A percentile compares a stretch with the other conserved stretches of the same genome.
These are phyloP conservation scores for Lepeophtheirus nordmannii DNA, from an alignment of 2,888 invertebrate species.

Conservation along the genomic window DNA sequence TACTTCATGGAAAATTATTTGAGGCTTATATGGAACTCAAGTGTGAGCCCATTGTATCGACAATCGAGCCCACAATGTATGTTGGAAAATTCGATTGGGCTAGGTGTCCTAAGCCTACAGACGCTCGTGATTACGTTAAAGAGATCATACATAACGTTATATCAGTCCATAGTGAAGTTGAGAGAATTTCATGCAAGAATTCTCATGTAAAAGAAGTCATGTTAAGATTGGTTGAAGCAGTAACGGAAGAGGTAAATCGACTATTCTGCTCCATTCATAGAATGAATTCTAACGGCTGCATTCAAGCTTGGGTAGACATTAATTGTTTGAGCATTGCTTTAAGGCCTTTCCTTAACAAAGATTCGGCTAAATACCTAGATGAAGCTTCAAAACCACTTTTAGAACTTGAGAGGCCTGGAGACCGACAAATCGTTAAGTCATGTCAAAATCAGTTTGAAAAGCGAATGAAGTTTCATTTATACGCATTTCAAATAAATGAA, in stretches of 20 bases:
- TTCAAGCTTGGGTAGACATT: constrained; percentile 24
- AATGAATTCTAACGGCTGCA: constrained; percentile 17
- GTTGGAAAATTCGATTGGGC: constrained; percentile 74
- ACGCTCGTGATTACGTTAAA: constrained; percentile 68
- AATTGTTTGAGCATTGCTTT: constrained; percentile 8
- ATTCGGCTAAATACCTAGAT: not conserved
- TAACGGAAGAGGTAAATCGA: constrained; percentile 77
- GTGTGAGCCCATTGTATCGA: constrained; percentile 78
- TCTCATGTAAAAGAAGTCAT: constrained; percentile 46
- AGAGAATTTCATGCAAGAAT: constrained; percentile 36
- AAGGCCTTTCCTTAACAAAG: constrained; percentile 12
- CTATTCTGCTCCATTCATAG: constrained; percentile 56
- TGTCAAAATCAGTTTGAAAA: constrained; percentile 6
- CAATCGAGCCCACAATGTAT: constrained; percentile 90
- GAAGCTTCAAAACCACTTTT: constrained; percentile 20
- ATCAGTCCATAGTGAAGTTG: constrained; percentile 40
- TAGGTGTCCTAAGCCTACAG: constrained; percentile 49
- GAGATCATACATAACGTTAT: constrained; percentile 39
- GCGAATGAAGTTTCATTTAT: constrained; percentile 4
- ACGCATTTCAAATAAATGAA: not conserved
- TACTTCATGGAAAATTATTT: constrained; percentile 41
- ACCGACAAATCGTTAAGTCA: constrained; percentile 6
- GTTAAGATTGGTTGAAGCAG: constrained; percentile 67
- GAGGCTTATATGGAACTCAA: constrained; percentile 61
- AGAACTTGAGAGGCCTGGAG: constrained; percentile 21